Base-by-base conservation (phyloP, 2,797 vertebrate species). In the Pseudochirops cupreus region DNA sequence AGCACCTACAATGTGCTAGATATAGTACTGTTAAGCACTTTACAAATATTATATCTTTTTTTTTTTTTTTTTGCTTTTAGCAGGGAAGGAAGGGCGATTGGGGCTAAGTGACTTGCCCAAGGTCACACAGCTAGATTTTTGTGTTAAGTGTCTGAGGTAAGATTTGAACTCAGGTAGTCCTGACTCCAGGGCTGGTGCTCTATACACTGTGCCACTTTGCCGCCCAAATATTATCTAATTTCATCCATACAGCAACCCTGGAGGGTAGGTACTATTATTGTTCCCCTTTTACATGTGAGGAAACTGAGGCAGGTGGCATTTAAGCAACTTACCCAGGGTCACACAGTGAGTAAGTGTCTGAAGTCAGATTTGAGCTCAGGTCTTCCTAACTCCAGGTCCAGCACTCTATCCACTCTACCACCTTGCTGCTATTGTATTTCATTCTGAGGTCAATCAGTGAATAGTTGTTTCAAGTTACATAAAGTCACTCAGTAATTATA, bases 321-420 rank as follows among this genome's bases (percentile, higher is more conserved):
- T 93, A 91, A 91, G 31, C 91, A 62, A 92, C 53, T 89, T 96
- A 74, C 52, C 82, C 46, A 90, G 91, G 50, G 31, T 91, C 94
- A 94, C 91, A 50, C 2, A 95, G 90, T 56, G 90, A 92, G 56
- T 7, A 90, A 59, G 39, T 82, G 67, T 46, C n/a, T 10, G 74
- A 82, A 6, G 33, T 18, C 29, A 93, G 91, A 94, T 94, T 95
- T 90, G 10, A 94, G 57, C 28, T 33, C 10, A 24, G 46, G 0
- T 58, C 58, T 56, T 28, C 91, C 39, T 46, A 28, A 93, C 53
- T 96, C 50, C 26, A 50, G 33, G 93, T 53, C 92, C 26, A 92
- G 57, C 28, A 74, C 1, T 12, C 28, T 93, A 90, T 93, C 95
- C 14, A 52, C 89, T 58, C 91, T 55, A 92, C 24, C 18, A 39